Percentiles rank a stretch among this genome's conserved stretches.
These are phyloP conservation scores for Melinopterus prodromus DNA, from an alignment of 2,888 invertebrate genomes.

Conservation along the genomic window DNA sequence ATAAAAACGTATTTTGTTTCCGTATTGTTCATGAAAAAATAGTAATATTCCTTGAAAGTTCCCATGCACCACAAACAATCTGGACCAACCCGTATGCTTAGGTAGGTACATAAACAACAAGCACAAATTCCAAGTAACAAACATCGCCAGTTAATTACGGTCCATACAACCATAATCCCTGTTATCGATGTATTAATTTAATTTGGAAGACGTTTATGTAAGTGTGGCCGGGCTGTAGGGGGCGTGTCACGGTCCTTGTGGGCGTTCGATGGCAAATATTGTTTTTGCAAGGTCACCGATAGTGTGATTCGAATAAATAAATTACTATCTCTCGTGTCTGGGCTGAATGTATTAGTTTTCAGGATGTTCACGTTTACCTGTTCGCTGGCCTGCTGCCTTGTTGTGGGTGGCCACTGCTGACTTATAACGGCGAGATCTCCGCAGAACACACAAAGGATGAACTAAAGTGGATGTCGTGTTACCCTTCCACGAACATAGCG, in stretches of 20 bases:
- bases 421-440: constrained; percentile 11
- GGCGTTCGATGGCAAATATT: constrained; percentile 36
- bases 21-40: too few species aligned
- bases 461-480: background rate
- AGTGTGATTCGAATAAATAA: constrained; percentile 43
- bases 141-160: background rate
- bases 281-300: constrained; percentile 41
- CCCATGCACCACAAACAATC: too few species aligned
- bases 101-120: background rate
- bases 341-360: constrained; percentile 38
- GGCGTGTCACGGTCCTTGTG: constrained; percentile 12
- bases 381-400: constrained; percentile 5
- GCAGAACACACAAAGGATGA: constrained; percentile 4
- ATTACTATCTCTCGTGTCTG: constrained; percentile 40
- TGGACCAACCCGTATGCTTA: too few species aligned
- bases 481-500: constrained; percentile 4
- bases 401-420: constrained; percentile 24
- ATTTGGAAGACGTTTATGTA: constrained; percentile 17
- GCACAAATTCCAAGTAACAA: background rate
- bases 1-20: too few species aligned
- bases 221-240: constrained; percentile 6
- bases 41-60: too few species aligned
- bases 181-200: constrained; percentile 25
- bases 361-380: constrained; percentile 28
- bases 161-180: background rate